Base-by-base conservation (phyloP, 2,113 vertebrate genomes). In the Vulpes ferrilata region DNA sequence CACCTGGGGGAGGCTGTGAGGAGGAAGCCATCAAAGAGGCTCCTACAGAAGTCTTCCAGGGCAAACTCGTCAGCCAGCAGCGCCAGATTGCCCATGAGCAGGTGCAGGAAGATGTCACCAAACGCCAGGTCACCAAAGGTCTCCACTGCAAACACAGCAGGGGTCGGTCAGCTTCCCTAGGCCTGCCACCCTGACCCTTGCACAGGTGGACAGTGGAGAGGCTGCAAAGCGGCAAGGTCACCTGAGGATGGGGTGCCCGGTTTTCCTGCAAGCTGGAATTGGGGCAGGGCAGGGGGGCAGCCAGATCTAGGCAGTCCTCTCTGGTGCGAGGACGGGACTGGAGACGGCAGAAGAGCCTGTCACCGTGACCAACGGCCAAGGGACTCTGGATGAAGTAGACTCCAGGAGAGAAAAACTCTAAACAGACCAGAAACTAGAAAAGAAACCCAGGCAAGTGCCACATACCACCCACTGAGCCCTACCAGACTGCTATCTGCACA, bases 101-200 rank as follows among this genome's bases (percentile, higher is more conserved):
- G 98, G 97, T 99, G 99, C n/a, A 99, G 99, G 98, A 99, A 99
- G 97, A 99, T 99, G 96, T 99, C 99, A 4, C 99, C 98, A 59
- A 99, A 99, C 38, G 99, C 99, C 98, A 99, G 99, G 97, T 99
- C 99, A 0, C 99, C 99, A 90, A 99, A 99, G 0, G 99, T 99
- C 97, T 99, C 99, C 96, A 99, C 99, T 99, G 92, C 0, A 97
- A 62, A 1, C 35, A 81, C 74, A 71, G 17, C 64, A 5, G 48
- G 22, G 0, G 9, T 85, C 43, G 0, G 9, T 85, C 43, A 7
- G 81, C 51, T 53, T n/a, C 2, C 11, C 59, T 2, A 22, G 3
- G 9, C 30, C 71, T 7, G 23, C 43, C 13, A 15, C 5, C 69
- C 69, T 20, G 4, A 2, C 4, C 17, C 16, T 65, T 5, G n/a